A percentile compares a stretch with the other conserved stretches of the same genome.
These are phyloP conservation scores for Solea senegalensis DNA, from an alignment of 2,113 vertebrate species.

Conservation along the genomic window DNA sequence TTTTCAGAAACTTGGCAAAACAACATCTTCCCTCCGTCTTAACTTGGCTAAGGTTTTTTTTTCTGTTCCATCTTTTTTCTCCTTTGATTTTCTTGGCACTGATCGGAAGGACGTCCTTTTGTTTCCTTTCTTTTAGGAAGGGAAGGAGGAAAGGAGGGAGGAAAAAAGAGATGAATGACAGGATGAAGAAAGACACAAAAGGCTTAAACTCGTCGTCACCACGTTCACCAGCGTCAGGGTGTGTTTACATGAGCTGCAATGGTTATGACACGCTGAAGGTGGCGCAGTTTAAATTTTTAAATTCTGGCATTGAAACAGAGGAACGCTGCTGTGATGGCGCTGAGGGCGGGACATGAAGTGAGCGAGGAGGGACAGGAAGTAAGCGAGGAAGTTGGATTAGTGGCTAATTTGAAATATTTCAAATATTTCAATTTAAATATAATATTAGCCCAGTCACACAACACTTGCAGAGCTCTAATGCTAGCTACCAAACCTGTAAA, in stretches of 20 bases:
- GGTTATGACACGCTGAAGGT: background rate
- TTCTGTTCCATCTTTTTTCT: background rate
- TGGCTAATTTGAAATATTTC: too few species aligned
- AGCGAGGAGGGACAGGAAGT: too few species aligned
- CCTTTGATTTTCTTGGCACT: conserved; percentile 38
- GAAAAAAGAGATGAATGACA: conserved; percentile 6
- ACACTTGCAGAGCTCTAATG: too few species aligned
- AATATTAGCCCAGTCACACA: too few species aligned
- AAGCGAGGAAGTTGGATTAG: too few species aligned
- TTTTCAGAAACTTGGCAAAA: conserved; percentile 37
- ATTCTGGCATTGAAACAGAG: too few species aligned
- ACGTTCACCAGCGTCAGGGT: conserved; percentile 23
- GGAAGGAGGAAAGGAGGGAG: background rate
- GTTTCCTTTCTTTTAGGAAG: background rate
- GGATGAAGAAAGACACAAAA: conserved; percentile 25
- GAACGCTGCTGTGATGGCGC: too few species aligned
- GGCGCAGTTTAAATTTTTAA: too few species aligned
- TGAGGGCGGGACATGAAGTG: too few species aligned
- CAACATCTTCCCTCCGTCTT: conserved; percentile 4
- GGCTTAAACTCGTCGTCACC: conserved; percentile 27
- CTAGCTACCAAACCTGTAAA: too few species aligned
- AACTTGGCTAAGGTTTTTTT: conserved; percentile 31
- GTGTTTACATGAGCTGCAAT: conserved; percentile 35
- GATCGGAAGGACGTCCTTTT: conserved; percentile 7
- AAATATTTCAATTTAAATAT: too few species aligned